These are phyloP conservation scores for Eulithis prunata DNA, from an alignment of 2,888 invertebrate genomes.

Conservation along the genomic window DNA sequence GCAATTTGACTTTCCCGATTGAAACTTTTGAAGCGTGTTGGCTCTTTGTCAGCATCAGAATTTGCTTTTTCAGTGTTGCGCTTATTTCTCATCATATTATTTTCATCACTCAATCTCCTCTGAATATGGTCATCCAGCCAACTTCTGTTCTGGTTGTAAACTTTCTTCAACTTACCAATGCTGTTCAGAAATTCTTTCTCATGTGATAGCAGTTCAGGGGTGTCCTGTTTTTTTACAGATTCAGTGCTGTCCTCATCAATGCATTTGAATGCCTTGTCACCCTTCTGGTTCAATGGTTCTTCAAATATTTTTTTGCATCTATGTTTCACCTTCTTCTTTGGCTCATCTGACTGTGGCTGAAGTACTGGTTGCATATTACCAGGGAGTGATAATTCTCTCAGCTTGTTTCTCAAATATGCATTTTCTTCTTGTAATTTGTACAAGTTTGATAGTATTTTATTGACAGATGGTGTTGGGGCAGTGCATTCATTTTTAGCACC, in stretches of 20 bases:
- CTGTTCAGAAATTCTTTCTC: conserved; percentile 69
- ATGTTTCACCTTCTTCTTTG: conserved; percentile 56
- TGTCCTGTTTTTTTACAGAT: conserved; percentile 44
- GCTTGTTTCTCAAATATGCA: conserved; percentile 69
- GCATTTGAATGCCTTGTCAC: conserved; percentile 66
- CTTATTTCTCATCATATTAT: conserved; percentile 16
- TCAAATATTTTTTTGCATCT: conserved; percentile 76
- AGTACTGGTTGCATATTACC: conserved; percentile 55
- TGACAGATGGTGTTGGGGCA: conserved; percentile 67
- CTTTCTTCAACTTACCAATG: conserved; percentile 64
- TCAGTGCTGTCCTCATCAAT: conserved; percentile 56
- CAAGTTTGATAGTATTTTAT: conserved; percentile 76
- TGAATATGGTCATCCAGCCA: conserved; percentile 75
- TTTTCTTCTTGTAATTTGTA: conserved; percentile 82
- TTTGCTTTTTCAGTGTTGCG: conserved; percentile 13
- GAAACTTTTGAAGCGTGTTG: conserved; percentile 7
- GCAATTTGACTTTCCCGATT: background rate
- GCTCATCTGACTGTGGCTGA: conserved; percentile 53
- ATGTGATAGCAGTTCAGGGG: conserved; percentile 44
- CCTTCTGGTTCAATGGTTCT: conserved; percentile 65
- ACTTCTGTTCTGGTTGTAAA: conserved; percentile 72
- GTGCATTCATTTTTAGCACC: conserved; percentile 76
- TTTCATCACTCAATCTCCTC: conserved; percentile 51
- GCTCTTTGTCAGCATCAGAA: conserved; percentile 8
- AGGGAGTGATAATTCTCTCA: conserved; percentile 68